Evolutionary conservation across 2,888 invertebrate species (phyloP), one percentile per base, ranked within the genome.

Genomic region (Standfussiana lucernea): DNA sequence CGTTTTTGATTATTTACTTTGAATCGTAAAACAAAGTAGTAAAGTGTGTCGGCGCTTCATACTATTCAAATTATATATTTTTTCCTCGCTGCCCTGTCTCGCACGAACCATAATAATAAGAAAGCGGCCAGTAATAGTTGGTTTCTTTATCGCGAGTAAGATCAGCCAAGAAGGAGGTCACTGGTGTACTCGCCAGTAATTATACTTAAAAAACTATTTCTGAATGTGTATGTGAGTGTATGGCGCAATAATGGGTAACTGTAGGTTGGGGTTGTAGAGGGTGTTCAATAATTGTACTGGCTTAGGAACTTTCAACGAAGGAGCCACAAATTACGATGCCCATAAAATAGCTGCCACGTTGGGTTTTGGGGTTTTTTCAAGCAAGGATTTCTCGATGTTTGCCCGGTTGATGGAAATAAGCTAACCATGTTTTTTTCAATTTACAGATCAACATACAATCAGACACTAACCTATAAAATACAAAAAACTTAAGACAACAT

Each of bases 91-190:
- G 18, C 73, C 66, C 45, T 68, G 75, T 84, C 72, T 75, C 24
- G 50, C 72, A 86, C 74, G 83, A 83, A 74, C 66, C 21, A 72
- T 66, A 78, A 70, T 72, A 78, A 82, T 83, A 72, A 83, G 67
- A 85, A 85, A 79, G 76, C 28, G 73, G 79, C n/a, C 74, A 81
- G 67, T 89, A 84, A 86, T 86, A 74, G 74, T 75, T 69, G 66
- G 76, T 70, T 82, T 80, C 81, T 75, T 89, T 89, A 89, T 89
- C 89, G 87, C 53, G 2, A 35, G 40, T 59, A n/a, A 81, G 75
- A 82, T 80, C 77, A 69, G 50, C 69, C 72, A 72, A 37, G 40
- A 89, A 89, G 69, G 71, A 77, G 89, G 89, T 88, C 89, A 89
- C 74, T 75, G 50, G 50, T 78, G 40, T 72, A 79, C 72, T 56